Percentiles rank a stretch among this genome's conserved stretches.
Evolutionary conservation across 1,140 invertebrate genomes (phyloP).

Genomic region (Monochamus saltuarius): DNA sequence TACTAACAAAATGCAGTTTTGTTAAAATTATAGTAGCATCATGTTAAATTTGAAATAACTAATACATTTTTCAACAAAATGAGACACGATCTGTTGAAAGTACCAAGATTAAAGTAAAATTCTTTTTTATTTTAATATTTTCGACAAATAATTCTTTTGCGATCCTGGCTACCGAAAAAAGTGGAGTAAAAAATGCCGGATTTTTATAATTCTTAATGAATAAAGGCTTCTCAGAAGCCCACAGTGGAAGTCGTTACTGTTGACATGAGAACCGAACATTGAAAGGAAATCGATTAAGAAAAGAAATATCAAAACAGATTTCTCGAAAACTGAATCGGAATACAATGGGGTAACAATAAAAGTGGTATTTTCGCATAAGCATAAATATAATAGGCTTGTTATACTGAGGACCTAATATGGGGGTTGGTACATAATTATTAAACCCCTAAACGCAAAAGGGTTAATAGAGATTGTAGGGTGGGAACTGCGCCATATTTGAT

Average conservation of each 20-base stretch:
- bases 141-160: too few relatives aligned
- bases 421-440: conserved; percentile 52
- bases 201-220: too few relatives aligned
- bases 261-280: conserved; percentile 33
- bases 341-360: conserved; percentile 40
- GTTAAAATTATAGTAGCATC: too few relatives aligned
- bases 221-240: too few relatives aligned
- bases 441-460: conserved; percentile 50
- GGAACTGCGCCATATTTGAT: conserved; percentile 53
- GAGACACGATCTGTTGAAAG: too few relatives aligned
- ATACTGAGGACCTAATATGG: conserved; percentile 48
- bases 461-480: conserved; percentile 48
- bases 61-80: too few relatives aligned
- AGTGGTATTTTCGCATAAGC: conserved; percentile 47
- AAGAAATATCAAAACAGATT: conserved; percentile 39
- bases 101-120: too few relatives aligned
- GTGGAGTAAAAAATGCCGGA: too few relatives aligned
- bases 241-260: conserved; percentile 8
- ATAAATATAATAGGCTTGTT: conserved; percentile 48
- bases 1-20: too few relatives aligned
- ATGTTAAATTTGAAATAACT: too few relatives aligned
- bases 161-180: too few relatives aligned
- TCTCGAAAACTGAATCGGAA: conserved; percentile 34
- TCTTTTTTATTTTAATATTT: too few relatives aligned
- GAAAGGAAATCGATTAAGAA: conserved; percentile 36